phyloP scores from a whole-genome alignment of 2,888 invertebrate species.

The Andrena chrysosceles region DNA sequence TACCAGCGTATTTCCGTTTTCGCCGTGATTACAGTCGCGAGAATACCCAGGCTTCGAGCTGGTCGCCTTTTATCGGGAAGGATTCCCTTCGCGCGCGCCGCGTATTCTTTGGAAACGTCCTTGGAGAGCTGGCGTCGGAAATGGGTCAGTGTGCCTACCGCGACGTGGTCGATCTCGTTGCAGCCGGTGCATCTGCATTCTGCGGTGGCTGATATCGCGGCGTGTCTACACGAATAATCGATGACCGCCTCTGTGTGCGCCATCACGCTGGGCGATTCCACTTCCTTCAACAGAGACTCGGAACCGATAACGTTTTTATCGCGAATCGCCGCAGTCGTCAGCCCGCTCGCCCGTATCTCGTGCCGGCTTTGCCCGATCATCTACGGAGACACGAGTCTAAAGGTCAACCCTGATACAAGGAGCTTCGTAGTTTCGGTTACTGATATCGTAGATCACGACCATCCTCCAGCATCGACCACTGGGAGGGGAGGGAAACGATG shows the following conservation, averaged over 20 bases:
- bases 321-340: constrained; percentile 1
- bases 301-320: constrained; percentile 29
- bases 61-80: neutral
- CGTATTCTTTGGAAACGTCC: constrained; percentile 23
- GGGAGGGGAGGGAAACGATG: no score
- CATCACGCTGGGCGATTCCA: neutral
- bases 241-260: constrained; percentile 13
- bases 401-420: neutral
- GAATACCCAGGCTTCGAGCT: neutral
- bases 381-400: constrained; percentile 4
- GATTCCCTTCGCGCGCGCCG: neutral
- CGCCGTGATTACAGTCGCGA: neutral
- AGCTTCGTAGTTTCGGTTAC: neutral
- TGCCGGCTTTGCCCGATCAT: neutral
- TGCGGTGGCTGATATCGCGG: constrained; percentile 44
- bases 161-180: constrained; percentile 49
- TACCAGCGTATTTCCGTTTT: neutral
- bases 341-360: neutral
- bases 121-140: constrained; percentile 41
- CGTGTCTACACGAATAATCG: constrained; percentile 46
- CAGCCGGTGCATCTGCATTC: constrained; percentile 56
- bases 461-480: neutral
- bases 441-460: neutral
- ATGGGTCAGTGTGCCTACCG: constrained; percentile 53
- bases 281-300: constrained; percentile 23